Evolutionary conservation across 2,113 vertebrate species (phyloP).

Genomic region (Gymnobelideus leadbeateri): DNA sequence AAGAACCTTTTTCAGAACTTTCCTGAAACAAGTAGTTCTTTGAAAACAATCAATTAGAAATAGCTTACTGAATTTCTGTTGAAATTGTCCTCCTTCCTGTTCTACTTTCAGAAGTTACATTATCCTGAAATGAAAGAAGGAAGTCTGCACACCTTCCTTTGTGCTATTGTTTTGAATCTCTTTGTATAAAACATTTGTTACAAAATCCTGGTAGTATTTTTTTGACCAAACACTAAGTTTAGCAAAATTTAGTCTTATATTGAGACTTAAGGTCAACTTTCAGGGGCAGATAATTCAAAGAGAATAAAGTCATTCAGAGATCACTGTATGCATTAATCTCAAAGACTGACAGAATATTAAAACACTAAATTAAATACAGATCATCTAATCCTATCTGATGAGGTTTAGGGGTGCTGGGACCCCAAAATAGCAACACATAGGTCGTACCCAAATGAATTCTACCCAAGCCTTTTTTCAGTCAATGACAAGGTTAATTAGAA

Average conservation of each 20-base stretch:
- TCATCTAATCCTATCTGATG: background rate
- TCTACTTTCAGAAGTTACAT: background rate
- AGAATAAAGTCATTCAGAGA: background rate
- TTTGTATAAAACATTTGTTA: slow-evolving; percentile 1
- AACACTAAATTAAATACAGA: background rate
- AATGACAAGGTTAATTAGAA: no score
- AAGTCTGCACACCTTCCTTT: background rate
- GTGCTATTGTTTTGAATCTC: slow-evolving; percentile 4
- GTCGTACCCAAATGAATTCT: no score
- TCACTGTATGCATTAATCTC: background rate
- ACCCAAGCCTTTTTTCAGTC: no score
- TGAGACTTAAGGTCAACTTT: background rate
- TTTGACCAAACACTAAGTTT: slow-evolving; percentile 10
- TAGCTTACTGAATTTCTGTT: slow-evolving; percentile 49
- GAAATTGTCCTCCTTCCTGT: slow-evolving; percentile 37
- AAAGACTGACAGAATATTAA: background rate
- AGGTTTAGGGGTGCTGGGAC: no score
- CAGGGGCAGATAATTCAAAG: background rate
- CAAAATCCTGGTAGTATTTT: background rate
- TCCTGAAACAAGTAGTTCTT: slow-evolving; percentile 6
- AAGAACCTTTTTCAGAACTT: slow-evolving; percentile 38
- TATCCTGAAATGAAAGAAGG: background rate
- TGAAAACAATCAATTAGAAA: slow-evolving; percentile 34
- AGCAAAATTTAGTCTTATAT: background rate
- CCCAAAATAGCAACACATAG: no score